A percentile compares a stretch with the other conserved stretches of the same genome.
Conservation (phyloP, 2,888 invertebrate species). For the Chelonus formosanus region DNA sequence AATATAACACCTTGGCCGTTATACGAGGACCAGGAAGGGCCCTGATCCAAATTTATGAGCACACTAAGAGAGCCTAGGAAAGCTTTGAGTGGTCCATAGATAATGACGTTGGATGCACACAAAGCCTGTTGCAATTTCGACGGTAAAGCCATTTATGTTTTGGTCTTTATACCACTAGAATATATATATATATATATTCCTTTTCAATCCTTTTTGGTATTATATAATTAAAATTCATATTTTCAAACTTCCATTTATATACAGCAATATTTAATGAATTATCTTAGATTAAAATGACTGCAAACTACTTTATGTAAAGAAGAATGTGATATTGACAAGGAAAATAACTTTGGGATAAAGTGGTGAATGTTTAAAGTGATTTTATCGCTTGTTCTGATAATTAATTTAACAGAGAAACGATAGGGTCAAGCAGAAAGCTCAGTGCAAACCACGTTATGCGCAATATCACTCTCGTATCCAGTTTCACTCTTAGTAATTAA, state of each 20-base stretch:
- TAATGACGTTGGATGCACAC: slow-evolving; percentile 10
- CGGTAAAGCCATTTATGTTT: not conserved
- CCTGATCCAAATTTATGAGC: slow-evolving; percentile 13
- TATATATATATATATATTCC: not conserved
- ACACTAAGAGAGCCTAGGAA: slow-evolving; percentile 4
- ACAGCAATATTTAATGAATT: too few species aligned
- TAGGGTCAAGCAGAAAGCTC: slow-evolving; percentile 9
- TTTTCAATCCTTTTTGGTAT: not conserved
- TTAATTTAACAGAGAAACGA: slow-evolving; percentile 17
- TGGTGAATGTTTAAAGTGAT: not conserved
- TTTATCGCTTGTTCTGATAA: slow-evolving; percentile 8
- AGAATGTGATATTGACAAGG: too few species aligned
- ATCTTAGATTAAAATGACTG: too few species aligned
- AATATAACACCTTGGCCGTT: not conserved
- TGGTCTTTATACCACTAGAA: not conserved
- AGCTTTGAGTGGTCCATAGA: slow-evolving; percentile 11
- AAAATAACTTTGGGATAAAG: not conserved
- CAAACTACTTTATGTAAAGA: too few species aligned
- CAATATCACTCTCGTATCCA: slow-evolving; percentile 21
- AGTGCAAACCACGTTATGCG: slow-evolving; percentile 13
- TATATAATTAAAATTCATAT: not conserved
- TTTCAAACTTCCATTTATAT: not conserved
- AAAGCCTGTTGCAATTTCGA: slow-evolving; percentile 5
- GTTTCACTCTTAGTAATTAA: slow-evolving; percentile 27
- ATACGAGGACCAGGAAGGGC: not conserved